These are phyloP conservation scores for Plebejus melissa DNA, from an alignment of 2,888 invertebrate genomes.

Conservation along the genomic window DNA sequence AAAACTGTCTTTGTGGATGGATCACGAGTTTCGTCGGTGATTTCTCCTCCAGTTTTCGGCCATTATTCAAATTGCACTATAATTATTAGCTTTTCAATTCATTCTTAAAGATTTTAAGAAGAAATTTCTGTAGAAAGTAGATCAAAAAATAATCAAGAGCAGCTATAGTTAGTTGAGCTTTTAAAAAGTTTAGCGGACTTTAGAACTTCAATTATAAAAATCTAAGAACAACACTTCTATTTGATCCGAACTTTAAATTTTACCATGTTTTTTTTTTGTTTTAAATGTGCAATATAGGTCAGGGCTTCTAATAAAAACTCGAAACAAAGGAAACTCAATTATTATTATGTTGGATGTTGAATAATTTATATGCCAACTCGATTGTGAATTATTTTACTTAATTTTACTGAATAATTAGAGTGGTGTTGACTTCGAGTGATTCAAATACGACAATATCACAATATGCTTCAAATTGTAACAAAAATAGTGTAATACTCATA, in stretches of 20 bases:
- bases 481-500: too few species aligned
- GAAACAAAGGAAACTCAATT: constrained; percentile 13
- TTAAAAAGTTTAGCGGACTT: too few species aligned
- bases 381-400: constrained; percentile 4
- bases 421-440: not conserved
- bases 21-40: not conserved
- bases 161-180: not conserved
- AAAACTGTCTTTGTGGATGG: constrained; percentile 1
- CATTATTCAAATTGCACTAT: not conserved
- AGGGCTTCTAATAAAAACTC: constrained; percentile 6
- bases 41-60: not conserved
- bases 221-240: not conserved
- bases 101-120: not conserved
- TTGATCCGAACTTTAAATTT: not conserved
- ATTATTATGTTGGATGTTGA: constrained; percentile 8
- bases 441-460: not conserved
- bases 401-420: constrained; percentile 5
- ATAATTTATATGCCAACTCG: constrained; percentile 10
- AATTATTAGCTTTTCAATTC: not conserved
- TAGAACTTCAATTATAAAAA: not conserved
- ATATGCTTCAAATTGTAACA: too few species aligned
- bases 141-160: not conserved
- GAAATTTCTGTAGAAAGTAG: not conserved
- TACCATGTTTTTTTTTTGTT: too few species aligned
- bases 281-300: too few species aligned